These are phyloP conservation scores for Drosophila aldrichi DNA, from an alignment of 2,888 invertebrate species.

Conservation along the genomic window DNA sequence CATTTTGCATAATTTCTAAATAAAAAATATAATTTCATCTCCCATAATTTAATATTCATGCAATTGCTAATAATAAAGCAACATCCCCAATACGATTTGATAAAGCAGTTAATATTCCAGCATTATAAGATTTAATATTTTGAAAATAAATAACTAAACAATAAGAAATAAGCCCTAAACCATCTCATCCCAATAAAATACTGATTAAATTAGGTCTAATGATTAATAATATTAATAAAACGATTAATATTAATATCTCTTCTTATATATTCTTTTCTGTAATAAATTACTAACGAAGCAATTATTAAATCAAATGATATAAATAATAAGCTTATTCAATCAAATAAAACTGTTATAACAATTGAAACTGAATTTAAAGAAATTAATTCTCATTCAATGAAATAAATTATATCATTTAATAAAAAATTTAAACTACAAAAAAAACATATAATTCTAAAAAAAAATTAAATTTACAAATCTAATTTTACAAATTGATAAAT, in stretches of 20 bases:
- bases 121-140: not conserved
- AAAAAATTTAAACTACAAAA: conserved; percentile 85
- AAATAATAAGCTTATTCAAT: conserved; percentile 89
- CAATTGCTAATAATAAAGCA: not conserved
- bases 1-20: conserved; percentile 85
- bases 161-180: not conserved
- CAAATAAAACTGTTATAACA: conserved; percentile 87
- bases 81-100: conserved; percentile 1
- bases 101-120: not conserved
- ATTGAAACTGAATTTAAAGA: conserved; percentile 78
- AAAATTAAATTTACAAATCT: conserved; percentile 86
- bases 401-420: conserved; percentile 85
- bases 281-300: conserved; percentile 88
- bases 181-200: not conserved
- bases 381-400: conserved; percentile 87
- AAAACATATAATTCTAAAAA: conserved; percentile 84
- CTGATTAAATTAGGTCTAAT: not conserved
- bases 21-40: conserved; percentile 87
- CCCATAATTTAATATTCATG: conserved; percentile 87
- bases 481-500: conserved; percentile 86
- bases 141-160: conserved; percentile 1
- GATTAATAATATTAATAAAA: too few species aligned
- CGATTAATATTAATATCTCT: too few species aligned
- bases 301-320: conserved; percentile 88
- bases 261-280: not conserved